Percentiles rank a stretch among this genome's conserved stretches.
These are phyloP conservation scores for Malaclemys terrapin DNA, from an alignment of 2,113 vertebrate genomes.

Conservation along the genomic window DNA sequence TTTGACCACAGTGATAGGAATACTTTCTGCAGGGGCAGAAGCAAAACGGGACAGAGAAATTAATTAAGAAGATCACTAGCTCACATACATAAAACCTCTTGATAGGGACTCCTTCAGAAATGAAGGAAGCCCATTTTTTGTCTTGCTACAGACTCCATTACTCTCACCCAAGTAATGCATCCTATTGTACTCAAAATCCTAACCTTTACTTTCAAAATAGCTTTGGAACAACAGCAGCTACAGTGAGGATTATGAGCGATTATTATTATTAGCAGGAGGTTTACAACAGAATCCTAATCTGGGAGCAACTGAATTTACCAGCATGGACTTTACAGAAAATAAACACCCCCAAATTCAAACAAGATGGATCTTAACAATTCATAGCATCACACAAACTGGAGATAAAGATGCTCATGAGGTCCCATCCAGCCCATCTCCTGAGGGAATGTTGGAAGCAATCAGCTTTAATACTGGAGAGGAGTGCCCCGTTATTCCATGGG, in stretches of 20 bases:
- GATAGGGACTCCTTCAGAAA: neutral
- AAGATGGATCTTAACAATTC: conserved; percentile 24
- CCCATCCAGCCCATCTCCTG: fast-evolving
- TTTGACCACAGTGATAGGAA: conserved; percentile 71
- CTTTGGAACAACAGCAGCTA: conserved; percentile 20
- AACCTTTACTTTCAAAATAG: neutral
- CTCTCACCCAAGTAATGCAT: neutral
- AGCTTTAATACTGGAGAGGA: neutral
- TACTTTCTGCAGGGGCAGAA: conserved; percentile 74
- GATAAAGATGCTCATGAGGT: neutral
- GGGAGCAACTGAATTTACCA: conserved; percentile 14
- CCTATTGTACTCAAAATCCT: neutral
- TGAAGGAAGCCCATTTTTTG: neutral
- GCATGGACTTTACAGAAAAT: neutral
- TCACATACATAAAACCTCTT: neutral
- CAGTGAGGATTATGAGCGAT: neutral
- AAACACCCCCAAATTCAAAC: neutral
- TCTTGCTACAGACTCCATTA: neutral
- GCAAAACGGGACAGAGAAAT: neutral
- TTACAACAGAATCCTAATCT: neutral
- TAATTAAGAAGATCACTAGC: neutral
- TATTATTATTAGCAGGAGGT: conserved; percentile 7
- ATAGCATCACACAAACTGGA: neutral
- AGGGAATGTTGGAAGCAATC: neutral
- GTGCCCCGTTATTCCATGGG: neutral